Percentiles rank a stretch among this genome's conserved stretches.
phyloP scores from a whole-genome alignment of 2,797 vertebrate species.

The Lutjanus campechanus region DNA sequence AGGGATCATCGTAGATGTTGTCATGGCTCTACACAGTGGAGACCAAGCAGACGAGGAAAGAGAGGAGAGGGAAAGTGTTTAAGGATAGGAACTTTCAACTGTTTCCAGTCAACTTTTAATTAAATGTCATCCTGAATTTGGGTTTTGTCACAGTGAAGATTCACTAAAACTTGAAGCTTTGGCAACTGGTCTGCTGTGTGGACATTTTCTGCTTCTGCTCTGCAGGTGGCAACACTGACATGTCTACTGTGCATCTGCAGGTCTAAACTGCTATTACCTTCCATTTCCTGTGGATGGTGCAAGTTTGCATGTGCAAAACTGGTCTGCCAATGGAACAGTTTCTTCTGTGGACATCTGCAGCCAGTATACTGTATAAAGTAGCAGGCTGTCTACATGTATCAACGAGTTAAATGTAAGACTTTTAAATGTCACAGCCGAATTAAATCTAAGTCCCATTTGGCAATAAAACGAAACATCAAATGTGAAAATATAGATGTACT shows the following conservation, averaged over 20 bases:
- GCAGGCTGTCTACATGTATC: no score
- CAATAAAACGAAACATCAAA: no score
- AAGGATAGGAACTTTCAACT: not conserved
- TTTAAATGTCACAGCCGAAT: no score
- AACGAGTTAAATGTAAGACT: no score
- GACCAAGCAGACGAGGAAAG: not conserved
- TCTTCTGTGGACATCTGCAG: not conserved
- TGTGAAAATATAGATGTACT: no score
- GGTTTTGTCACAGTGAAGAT: not conserved
- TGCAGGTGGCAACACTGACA: conserved; percentile 4
- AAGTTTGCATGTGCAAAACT: conserved; percentile 4
- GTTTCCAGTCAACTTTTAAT: no score
- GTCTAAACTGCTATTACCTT: conserved; percentile 18
- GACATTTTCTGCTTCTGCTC: not conserved
- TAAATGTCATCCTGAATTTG: not conserved
- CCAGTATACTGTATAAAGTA: not conserved
- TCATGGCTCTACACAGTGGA: conserved; percentile 88
- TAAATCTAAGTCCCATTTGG: no score
- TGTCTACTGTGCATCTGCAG: conserved; percentile 1
- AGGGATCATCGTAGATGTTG: conserved; percentile 94
- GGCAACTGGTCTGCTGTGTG: not conserved
- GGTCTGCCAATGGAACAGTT: not conserved
- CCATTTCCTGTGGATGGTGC: conserved; percentile 46
- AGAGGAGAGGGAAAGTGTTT: not conserved
- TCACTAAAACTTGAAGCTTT: not conserved